A percentile compares a stretch with the other conserved stretches of the same genome.
These are phyloP conservation scores for Anguilla anguilla DNA, from an alignment of 2,797 vertebrate genomes.

Conservation along the genomic window DNA sequence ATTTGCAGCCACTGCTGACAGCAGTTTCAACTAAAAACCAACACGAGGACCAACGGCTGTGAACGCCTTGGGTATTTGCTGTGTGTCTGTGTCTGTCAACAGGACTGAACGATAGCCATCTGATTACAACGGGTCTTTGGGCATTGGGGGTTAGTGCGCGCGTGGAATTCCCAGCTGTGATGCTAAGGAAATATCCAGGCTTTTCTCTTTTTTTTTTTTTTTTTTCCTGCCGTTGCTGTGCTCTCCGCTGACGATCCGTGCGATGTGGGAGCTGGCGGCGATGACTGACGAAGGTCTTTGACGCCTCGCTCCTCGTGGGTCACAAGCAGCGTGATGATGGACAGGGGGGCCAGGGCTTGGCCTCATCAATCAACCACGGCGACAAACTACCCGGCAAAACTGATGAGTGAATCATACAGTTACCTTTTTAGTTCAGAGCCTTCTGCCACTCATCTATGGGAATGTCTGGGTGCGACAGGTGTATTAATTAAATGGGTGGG, in stretches of 20 bases:
- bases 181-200: background rate
- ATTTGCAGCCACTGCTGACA: background rate
- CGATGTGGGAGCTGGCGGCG: background rate
- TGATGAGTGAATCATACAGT: background rate
- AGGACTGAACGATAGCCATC: background rate
- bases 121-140: background rate
- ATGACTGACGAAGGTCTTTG: background rate
- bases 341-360: background rate
- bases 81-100: background rate
- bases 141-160: background rate
- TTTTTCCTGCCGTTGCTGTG: background rate
- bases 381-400: background rate
- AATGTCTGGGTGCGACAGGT: background rate
- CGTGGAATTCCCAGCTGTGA: background rate
- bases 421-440: background rate
- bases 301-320: background rate
- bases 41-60: background rate
- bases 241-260: background rate
- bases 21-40: background rate
- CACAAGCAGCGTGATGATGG: background rate
- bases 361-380: background rate
- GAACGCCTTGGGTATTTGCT: background rate
- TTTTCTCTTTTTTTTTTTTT: background rate
- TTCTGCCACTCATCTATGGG: background rate
- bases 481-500: background rate